Percentiles rank a stretch among this genome's conserved stretches.
Evolutionary conservation across 2,888 invertebrate genomes (phyloP).

Genomic region (Dorcus parallelipipedus): DNA sequence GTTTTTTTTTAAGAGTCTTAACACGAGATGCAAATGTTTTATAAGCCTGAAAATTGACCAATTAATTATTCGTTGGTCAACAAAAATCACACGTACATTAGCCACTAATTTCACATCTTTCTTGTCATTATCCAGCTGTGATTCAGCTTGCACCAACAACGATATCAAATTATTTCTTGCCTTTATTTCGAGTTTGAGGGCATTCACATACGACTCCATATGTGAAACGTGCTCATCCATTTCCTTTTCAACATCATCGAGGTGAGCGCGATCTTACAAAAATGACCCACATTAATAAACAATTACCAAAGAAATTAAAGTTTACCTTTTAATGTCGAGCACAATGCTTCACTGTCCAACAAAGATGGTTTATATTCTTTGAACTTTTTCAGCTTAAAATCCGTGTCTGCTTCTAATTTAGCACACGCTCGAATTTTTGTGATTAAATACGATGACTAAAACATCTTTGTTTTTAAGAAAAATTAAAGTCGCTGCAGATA

Average conservation of each 20-base stretch:
- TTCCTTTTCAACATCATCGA: slow-evolving; percentile 84
- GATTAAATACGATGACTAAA: slow-evolving; percentile 67
- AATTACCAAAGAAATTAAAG: background rate
- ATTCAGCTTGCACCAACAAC: slow-evolving; percentile 74
- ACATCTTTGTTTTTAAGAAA: slow-evolving; percentile 23
- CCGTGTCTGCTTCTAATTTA: slow-evolving; percentile 70
- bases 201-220: slow-evolving; percentile 77
- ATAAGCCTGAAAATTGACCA: slow-evolving; percentile 68
- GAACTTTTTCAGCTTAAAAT: slow-evolving; percentile 64
- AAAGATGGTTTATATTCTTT: slow-evolving; percentile 64
- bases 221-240: slow-evolving; percentile 77
- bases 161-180: slow-evolving; percentile 76
- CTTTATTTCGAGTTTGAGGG: slow-evolving; percentile 78
- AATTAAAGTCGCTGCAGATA: slow-evolving; percentile 20
- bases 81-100: slow-evolving; percentile 66
- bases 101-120: slow-evolving; percentile 95
- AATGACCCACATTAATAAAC: background rate
- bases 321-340: slow-evolving; percentile 76
- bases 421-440: slow-evolving; percentile 73
- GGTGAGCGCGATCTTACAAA: slow-evolving; percentile 70
- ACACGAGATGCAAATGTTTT: slow-evolving; percentile 90
- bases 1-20: slow-evolving; percentile 77
- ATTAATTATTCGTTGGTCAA: no score
- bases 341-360: slow-evolving; percentile 75
- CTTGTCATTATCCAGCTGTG: slow-evolving; percentile 85